Evolutionary conservation across 2,113 vertebrate species (phyloP), one percentile per base, ranked within the genome.

Genomic region (Piprites chloris): DNA sequence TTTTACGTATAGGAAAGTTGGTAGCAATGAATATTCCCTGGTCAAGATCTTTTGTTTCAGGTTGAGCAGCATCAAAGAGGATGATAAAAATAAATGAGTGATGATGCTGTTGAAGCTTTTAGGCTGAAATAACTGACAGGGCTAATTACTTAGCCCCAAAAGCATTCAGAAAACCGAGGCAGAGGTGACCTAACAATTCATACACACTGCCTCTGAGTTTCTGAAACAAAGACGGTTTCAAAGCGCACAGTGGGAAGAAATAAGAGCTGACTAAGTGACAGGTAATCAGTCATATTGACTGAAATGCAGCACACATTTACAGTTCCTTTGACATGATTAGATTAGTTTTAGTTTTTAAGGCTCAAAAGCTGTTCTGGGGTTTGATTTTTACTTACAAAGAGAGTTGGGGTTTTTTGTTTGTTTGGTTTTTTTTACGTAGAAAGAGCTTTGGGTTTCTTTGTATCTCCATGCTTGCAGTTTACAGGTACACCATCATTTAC

Each of bases 261-360:
- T 67, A 44, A 53, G 33, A 95, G 44, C 42, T 30, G 28, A 90
- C 44, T 63, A 79, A 93, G 37, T 91, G 93, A 93, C 86, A 95
- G n/a, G 73, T 75, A 90, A 95, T 92, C 93, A 92, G 89, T 95
- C 80, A 92, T 87, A 78, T 41, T 92, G 83, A 93, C 91, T 93
- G 89, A 95, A 96, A 92, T 78, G 80, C 65, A 93, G 61, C 65
- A 84, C 42, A 44, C 35, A 72, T 93, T 84, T 90, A 89, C 52
- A 72, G 53, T 72, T 87, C 37, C 47, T 92, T 76, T 78, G 65
- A 81, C 9, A 4, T 63, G 24, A 84, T 77, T 75, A 77, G 50
- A 89, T 94, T 87, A 75, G 65, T 28, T 95, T 81, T n/a, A 41
- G 27, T 49, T 93, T 84, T 61, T 75, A 87, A 91, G 65, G 56